Conservation (phyloP, 2,797 vertebrate genomes). For the Clarias fuscus region DNA sequence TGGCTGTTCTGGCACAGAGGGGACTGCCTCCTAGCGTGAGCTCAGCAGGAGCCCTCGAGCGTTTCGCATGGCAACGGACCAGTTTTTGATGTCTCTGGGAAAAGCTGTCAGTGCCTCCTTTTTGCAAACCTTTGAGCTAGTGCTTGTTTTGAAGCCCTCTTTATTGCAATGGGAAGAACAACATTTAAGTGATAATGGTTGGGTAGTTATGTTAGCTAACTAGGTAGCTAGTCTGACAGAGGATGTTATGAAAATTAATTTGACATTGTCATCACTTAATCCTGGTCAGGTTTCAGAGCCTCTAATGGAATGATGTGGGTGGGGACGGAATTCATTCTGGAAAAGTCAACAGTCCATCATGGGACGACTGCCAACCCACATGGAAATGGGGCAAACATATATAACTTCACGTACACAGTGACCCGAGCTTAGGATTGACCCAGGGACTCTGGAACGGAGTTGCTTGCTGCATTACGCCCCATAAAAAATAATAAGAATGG, state of each 20-base stretch:
- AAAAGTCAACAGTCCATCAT: neutral
- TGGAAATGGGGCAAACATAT: neutral
- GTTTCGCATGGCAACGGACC: slow-evolving; percentile 34
- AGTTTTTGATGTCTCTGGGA: slow-evolving; percentile 20
- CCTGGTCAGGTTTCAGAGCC: neutral
- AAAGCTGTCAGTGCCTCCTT: slow-evolving; percentile 13
- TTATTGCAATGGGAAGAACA: neutral
- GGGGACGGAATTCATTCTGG: neutral
- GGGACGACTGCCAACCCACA: neutral
- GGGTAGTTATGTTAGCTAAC: neutral
- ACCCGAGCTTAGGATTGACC: neutral
- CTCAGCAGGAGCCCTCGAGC: slow-evolving; percentile 60
- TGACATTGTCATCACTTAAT: neutral
- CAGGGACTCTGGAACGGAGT: neutral
- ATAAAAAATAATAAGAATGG: too few relatives aligned
- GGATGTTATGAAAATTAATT: neutral
- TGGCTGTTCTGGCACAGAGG: slow-evolving; percentile 68
- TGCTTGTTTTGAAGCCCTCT: neutral
- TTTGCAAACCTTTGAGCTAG: slow-evolving; percentile 9
- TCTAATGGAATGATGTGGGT: neutral
- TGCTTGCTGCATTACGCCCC: neutral
- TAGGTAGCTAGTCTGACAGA: neutral
- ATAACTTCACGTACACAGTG: neutral
- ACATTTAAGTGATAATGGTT: neutral
- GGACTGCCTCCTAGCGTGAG: slow-evolving; percentile 69